These are phyloP conservation scores for Siniperca knerii DNA, from an alignment of 2,113 vertebrate genomes.

Conservation along the genomic window DNA sequence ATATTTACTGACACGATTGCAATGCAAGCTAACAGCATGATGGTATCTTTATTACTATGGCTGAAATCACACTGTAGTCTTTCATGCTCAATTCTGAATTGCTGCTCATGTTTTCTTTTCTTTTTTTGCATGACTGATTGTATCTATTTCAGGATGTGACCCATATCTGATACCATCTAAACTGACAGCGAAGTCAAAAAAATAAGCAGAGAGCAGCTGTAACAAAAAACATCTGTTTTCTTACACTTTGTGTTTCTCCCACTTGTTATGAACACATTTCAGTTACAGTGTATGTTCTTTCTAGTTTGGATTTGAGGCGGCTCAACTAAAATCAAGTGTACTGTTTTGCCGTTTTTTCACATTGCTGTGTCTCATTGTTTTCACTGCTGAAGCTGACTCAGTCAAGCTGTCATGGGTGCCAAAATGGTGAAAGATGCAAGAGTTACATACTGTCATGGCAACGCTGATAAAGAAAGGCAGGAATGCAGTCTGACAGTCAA, in stretches of 20 bases:
- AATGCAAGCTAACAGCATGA: neutral
- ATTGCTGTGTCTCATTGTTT: conserved; percentile 31
- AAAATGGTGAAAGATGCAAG: conserved; percentile 12
- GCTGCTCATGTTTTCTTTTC: conserved; percentile 17
- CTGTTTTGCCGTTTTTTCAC: neutral
- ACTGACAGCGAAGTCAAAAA: conserved; percentile 42
- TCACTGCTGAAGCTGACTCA: conserved; percentile 7
- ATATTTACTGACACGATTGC: conserved; percentile 1
- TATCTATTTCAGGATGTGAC: conserved; percentile 49
- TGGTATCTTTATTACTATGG: neutral
- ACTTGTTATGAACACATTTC: conserved; percentile 39
- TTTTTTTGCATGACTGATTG: conserved; percentile 26
- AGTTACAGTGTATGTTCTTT: conserved; percentile 1
- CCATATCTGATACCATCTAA: conserved; percentile 47
- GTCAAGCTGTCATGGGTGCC: neutral
- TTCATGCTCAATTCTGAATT: conserved; percentile 12
- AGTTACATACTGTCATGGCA: neutral
- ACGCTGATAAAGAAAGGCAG: conserved; percentile 3
- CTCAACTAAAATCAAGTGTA: conserved; percentile 6
- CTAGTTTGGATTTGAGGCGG: conserved; percentile 3
- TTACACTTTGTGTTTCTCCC: conserved; percentile 24
- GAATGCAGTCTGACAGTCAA: neutral
- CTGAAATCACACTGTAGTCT: conserved; percentile 4
- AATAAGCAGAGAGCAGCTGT: conserved; percentile 22
- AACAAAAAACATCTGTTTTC: conserved; percentile 35